Evolutionary conservation across 1,140 invertebrate genomes (phyloP).

Genomic region (Diorhabda sublineata): DNA sequence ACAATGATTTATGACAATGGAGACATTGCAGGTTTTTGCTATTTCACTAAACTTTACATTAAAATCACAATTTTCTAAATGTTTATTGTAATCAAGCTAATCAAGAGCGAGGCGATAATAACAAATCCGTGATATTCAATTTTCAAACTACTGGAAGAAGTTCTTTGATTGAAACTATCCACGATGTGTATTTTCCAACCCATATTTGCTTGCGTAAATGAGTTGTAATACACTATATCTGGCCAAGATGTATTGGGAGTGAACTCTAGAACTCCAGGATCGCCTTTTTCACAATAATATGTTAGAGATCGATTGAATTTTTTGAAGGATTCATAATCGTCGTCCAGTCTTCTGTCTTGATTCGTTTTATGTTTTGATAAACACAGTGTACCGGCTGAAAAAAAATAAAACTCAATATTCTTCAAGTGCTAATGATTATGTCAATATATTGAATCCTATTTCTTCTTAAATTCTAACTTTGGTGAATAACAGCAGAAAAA

Average conservation of each 20-base stretch:
- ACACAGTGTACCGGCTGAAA: conserved; percentile 73
- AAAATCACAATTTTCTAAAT: no score
- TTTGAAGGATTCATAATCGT: conserved; percentile 72
- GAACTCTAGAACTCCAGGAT: conserved; percentile 70
- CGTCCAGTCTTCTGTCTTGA: conserved; percentile 72
- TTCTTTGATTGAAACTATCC: conserved; percentile 56
- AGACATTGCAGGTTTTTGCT: no score
- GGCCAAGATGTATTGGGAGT: conserved; percentile 89
- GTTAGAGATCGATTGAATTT: conserved; percentile 75
- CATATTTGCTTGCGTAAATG: conserved; percentile 87
- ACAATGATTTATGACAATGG: no score
- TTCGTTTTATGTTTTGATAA: conserved; percentile 59
- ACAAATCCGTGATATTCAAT: background rate
- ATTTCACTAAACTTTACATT: no score
- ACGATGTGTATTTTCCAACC: conserved; percentile 86
- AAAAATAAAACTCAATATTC: background rate
- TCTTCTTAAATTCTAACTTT: no score
- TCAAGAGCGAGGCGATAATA: background rate
- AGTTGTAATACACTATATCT: conserved; percentile 90
- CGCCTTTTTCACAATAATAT: conserved; percentile 64
- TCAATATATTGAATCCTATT: no score
- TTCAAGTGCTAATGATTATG: no score
- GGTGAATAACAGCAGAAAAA: no score
- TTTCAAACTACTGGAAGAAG: background rate
- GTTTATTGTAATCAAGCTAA: no score